Base-by-base conservation (phyloP, 2,888 invertebrate species). In the Tipula vernalis region DNA sequence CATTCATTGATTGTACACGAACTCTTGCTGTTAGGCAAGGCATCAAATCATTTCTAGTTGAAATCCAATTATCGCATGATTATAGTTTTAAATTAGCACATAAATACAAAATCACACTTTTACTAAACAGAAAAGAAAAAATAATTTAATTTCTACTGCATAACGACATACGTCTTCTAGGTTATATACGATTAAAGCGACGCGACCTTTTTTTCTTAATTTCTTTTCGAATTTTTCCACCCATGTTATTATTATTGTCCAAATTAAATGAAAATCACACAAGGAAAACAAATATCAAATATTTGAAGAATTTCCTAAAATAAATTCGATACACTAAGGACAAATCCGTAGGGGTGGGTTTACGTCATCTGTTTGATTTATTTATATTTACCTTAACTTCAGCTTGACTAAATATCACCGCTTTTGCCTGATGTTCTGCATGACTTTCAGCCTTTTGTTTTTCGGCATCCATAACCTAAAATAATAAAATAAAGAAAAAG, bases 391-490 rank as follows among this genome's bases (percentile, higher is more conserved):
- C 94, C 92, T 95, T 96, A 90, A 95, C 94, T 91, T 98, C 97
- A 13, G 97, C 95, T 18, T 95, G 94, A 88, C 96, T 95, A 90
- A 96, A 98, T 0, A 95, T 92, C n/a, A 94, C 94, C 0, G 98
- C 96, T 89, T 94, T 95, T 89, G 94, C 94, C 90, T 96, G 96
- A 91, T 98, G 98, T 90, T 98, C 97, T 8, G 96, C 93, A 87
- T 97, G 97, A 90, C 96, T 96, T 89, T 96, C 96, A 5, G 97
- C 95, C 90, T 98, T 98, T 89, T 97, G 95, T 89, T 95, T 96
- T 91, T 98, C 98, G 0, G 98, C 98, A 90, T 98, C 98, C 95
- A 96, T 97, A 39, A 98, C 97, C 96, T 96, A 86, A 5, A 86
- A 86, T 28, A 85, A 18, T 42, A 41, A 42, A 42, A 5, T 10